A percentile compares a stretch with the other conserved stretches of the same genome.
Evolutionary conservation across 2,113 vertebrate species (phyloP).

Genomic region (Oryzias celebensis): DNA sequence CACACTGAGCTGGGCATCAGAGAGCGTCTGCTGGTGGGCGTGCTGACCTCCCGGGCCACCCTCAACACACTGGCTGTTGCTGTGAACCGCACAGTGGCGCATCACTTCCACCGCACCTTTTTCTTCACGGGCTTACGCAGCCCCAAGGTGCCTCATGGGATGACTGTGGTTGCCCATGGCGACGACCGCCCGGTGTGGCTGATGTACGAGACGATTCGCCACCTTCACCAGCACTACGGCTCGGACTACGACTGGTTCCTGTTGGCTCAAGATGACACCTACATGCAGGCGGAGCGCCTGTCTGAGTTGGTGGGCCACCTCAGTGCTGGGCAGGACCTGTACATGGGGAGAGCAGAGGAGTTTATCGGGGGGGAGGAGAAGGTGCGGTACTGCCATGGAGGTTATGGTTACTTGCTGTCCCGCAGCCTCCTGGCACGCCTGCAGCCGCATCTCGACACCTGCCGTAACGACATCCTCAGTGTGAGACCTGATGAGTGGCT

Average conservation of each 20-base stretch:
- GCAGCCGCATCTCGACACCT: conserved; percentile 87
- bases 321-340: conserved; percentile 89
- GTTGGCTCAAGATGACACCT: conserved; percentile 92
- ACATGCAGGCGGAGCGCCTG: conserved; percentile 87
- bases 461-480: conserved; percentile 94
- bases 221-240: conserved; percentile 88
- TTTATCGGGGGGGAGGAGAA: conserved; percentile 92
- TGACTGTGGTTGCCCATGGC: conserved; percentile 89
- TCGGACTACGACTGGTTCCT: conserved; percentile 97
- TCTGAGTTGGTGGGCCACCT: conserved; percentile 86
- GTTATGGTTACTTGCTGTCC: conserved; percentile 93
- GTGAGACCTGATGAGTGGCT: conserved; percentile 96
- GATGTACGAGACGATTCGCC: conserved; percentile 93
- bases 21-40: conserved; percentile 89
- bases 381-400: conserved; percentile 91
- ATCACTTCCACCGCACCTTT: conserved; percentile 88
- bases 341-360: conserved; percentile 91
- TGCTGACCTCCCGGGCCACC: conserved; percentile 88
- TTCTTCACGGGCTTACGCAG: conserved; percentile 93
- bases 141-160: conserved; percentile 87
- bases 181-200: conserved; percentile 97
- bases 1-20: conserved; percentile 96
- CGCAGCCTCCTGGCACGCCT: conserved; percentile 88
- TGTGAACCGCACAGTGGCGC: conserved; percentile 91
- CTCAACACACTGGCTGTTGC: conserved; percentile 90